Base-by-base conservation (phyloP, 1,140 invertebrate species). In the Phenacoccus solenopsis region DNA sequence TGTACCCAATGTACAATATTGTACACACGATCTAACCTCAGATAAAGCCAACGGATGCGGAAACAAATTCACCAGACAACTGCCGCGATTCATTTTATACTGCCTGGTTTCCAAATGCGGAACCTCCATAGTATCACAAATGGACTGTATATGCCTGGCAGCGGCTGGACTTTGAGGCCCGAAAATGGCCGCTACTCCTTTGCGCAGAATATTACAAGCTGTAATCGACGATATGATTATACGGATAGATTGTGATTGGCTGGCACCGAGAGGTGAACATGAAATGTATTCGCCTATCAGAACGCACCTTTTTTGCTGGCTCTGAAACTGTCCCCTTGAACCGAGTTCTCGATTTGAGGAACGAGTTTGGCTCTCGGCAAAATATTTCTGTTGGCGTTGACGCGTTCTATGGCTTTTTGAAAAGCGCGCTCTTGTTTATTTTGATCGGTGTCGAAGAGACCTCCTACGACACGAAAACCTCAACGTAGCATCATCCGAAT, bases 41-140 rank as follows among this genome's bases (percentile, higher is more conserved):
- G 93, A 93, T 20, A 97, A 81, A 20, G 90, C 88, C 67, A 88
- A 88, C 5, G 94, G 92, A 82, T 96, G 91, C 0, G 94, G 94
- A 81, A 93, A 94, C 20, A 98, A 83, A 82, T 96, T 96, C 74
- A 98, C 91, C 25, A 95, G 86, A 79, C 91, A 95, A 75, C 91
- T 93, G 78, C 93, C 90, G 61, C 90, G 82, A 68, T 90, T 81
- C n/a, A 91, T 84, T 64, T 90, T 81, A 78, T 89, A 93, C 80
- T 96, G 91, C 71, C 93, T 84, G 69, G 92, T 94, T 80, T 96
- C 93, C 76, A 97, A 84, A 79, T 98, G 94, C 1, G 94, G 94
- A 75, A 97, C 89, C 81, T 97, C 93, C 87, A 96, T 91, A 20
- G 93, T 92, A 80, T 96, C 94, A 78, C 94, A 96, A 75, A 96